Evolutionary conservation across 2,113 vertebrate species (phyloP), one percentile per base, ranked within the genome.

Genomic region (Toxotes chatareus): DNA sequence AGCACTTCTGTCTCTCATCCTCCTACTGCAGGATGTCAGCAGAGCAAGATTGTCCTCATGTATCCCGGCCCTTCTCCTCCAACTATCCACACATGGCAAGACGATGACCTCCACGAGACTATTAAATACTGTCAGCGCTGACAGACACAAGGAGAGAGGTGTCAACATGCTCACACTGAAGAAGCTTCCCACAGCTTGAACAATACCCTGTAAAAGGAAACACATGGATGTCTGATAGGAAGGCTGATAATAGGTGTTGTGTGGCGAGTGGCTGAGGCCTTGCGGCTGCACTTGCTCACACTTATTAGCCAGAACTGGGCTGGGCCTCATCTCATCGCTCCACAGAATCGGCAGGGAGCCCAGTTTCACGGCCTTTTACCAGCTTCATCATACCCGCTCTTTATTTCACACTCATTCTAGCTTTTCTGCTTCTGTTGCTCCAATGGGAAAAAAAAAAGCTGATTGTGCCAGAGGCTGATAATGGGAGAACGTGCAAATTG

Each of bases 241-340:
- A 61, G 87, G 83, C 82, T 72, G 88, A 90, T 94, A 94, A 95
- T 94, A 92, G 92, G 93, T 94, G 93, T 94, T 94, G 87, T 89
- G 89, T 68, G 82, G 86, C 87, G 68, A 86, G 86, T 85, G 85
- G 90, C 90, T 81, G 53, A 83, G 78, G 84, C 87, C 79, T 82
- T 62, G 82, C 70, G 85, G 84, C 90, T 77, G 84, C 81, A 83
- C 85, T 88, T 51, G 80, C 90, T 95, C 91, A 93, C 91, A 94
- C 93, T 93, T 94, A 94, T 95, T 94, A 95, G 88, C 79, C 72
- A 77, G 85, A 68, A 32, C 74, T 8, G 63, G 80, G 88, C 78
- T 80, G 46, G 80, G 84, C 85, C 79, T 79, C 57, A 57, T 89
- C 86, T 87, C 82, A 66, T 81, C 42, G 42, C 79, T 72, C 73